Percentiles rank a stretch among this genome's conserved stretches.
Evolutionary conservation across 2,113 vertebrate genomes (phyloP).

Genomic region (Toxotes chatareus): DNA sequence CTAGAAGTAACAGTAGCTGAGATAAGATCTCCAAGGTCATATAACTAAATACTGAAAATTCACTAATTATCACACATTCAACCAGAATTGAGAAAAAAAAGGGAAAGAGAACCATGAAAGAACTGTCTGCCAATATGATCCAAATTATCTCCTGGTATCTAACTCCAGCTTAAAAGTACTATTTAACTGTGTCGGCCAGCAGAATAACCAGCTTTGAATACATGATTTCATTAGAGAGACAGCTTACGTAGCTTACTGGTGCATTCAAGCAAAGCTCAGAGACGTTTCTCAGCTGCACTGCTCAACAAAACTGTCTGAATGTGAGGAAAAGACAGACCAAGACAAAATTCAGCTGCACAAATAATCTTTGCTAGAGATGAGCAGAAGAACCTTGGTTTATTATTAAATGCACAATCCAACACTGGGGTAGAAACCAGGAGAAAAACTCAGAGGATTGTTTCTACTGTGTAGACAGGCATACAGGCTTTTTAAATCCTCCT

Average conservation of each 20-base stretch:
- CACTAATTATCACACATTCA: constrained; percentile 7
- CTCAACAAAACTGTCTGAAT: not conserved
- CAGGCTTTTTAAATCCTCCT: not conserved
- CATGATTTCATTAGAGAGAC: not conserved
- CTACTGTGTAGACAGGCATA: not conserved
- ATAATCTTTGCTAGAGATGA: not conserved
- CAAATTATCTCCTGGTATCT: constrained; percentile 15
- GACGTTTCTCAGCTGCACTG: not conserved
- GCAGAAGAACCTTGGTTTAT: not conserved
- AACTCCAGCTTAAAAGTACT: not conserved
- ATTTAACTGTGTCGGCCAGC: not conserved
- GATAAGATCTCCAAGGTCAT: constrained; percentile 2
- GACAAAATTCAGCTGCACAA: not conserved
- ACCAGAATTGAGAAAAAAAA: not conserved
- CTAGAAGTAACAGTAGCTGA: not conserved
- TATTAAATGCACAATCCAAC: not conserved
- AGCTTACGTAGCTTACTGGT: not conserved
- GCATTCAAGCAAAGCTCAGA: not conserved
- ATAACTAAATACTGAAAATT: not conserved
- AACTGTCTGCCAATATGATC: not conserved
- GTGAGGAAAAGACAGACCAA: not conserved
- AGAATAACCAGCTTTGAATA: not conserved
- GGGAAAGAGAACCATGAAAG: not conserved
- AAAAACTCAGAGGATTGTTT: not conserved
- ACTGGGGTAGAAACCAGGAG: not conserved